Base-by-base conservation (phyloP, 2,888 invertebrate species). In the Neoscelio sp. region DNA sequence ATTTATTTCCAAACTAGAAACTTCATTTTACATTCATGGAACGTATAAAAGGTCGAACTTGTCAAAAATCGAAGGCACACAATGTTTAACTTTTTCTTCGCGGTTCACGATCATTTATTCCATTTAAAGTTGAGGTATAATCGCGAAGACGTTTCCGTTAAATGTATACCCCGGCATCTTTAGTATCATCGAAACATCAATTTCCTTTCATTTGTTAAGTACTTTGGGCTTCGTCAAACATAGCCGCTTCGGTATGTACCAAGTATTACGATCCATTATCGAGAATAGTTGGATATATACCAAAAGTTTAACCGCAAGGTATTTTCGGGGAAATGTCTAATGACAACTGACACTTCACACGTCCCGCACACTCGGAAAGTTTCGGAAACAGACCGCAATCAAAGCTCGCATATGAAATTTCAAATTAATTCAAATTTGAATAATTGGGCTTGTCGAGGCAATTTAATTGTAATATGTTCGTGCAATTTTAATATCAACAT, bases 121-220 rank as follows among this genome's bases (percentile, higher is more conserved):
- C n/a, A 40, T 33, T 62, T 33, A 1, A 13, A 44, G 42, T 62
- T 23, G n/a, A n/a, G n/a, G n/a, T 50, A 52, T 50, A 30, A 40
- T 18, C 44, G 35, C 42, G n/a, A 6, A 20, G 1, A 20, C 10
- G n/a, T 20, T 5, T 12, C 12, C 12, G 7, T 0, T 8, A 12
- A 7, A 5, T 28, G 6, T 42, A 40, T 44, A 56, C n/a, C 28
- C 4, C 17, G 33, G 10, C 33, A 62, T 68, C n/a, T 62, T 46
- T 20, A 26, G 38, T 38, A 62, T 64, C 38, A 54, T 56, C 33
- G 33, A 68, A 64, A 76, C 76, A 64, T 68, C 68, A 68, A 62
- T 76, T 76, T 76, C 62, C 67, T 76, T 68, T 76, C 62, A 68
- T 62, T 76, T 62, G 68, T 76, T 68, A 68, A 76, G 68, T 68